phyloP scores from a whole-genome alignment of 2,888 invertebrate species.

The Augiades crinisus region DNA sequence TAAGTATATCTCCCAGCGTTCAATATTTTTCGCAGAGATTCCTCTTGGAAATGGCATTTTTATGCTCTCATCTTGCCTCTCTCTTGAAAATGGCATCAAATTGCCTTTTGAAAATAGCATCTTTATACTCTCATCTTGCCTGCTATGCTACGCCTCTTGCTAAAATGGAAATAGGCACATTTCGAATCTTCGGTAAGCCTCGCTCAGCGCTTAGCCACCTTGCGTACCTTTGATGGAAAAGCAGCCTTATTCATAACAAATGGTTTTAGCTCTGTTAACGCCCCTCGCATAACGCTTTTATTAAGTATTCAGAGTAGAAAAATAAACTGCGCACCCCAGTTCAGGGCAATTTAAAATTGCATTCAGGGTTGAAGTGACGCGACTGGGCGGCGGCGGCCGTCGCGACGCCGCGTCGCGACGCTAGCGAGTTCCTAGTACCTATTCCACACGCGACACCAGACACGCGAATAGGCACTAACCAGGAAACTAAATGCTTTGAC shows the following conservation, averaged over 20 bases:
- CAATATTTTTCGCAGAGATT: too few relatives aligned
- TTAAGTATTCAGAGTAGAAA: conserved; percentile 31
- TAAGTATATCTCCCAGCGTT: too few relatives aligned
- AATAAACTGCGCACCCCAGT: conserved; percentile 49
- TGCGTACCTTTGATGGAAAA: too few relatives aligned
- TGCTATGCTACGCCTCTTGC: too few relatives aligned
- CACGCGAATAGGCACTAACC: conserved; percentile 19
- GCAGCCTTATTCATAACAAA: conserved; percentile 29
- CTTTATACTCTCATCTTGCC: too few relatives aligned
- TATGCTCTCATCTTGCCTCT: too few relatives aligned
- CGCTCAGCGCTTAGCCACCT: too few relatives aligned
- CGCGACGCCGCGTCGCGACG: conserved; percentile 33
- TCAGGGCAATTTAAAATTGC: conserved; percentile 69
- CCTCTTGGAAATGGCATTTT: too few relatives aligned
- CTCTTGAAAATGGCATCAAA: too few relatives aligned
- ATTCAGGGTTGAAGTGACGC: conserved; percentile 44
- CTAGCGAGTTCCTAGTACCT: conserved; percentile 7
- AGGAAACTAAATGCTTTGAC: conserved; percentile 16
- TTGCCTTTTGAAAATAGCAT: too few relatives aligned
- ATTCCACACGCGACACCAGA: conserved; percentile 5
- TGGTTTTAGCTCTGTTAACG: conserved; percentile 46
- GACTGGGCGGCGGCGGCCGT: conserved; percentile 40
- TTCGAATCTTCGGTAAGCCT: too few relatives aligned
- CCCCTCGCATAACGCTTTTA: conserved; percentile 47
- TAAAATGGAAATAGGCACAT: too few relatives aligned